A percentile compares a stretch with the other conserved stretches of the same genome.
phyloP scores from a whole-genome alignment of 2,113 vertebrate genomes.

The Urocynchramus pylzowi region DNA sequence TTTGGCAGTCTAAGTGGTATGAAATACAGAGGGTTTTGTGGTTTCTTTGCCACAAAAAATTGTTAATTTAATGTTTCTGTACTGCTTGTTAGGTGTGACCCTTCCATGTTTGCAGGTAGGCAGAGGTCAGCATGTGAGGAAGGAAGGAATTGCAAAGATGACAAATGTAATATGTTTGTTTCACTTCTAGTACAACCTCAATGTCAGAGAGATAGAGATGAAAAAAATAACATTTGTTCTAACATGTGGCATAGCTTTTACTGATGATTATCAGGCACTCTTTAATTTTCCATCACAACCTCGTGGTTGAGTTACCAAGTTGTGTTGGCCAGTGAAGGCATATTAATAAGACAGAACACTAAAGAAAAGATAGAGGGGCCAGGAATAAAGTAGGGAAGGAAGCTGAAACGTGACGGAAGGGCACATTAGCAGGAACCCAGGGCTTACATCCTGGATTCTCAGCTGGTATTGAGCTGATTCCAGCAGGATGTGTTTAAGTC shows the following conservation, averaged over 20 bases:
- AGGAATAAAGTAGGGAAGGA: constrained; percentile 44
- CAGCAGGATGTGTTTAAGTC: constrained; percentile 11
- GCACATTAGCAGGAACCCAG: constrained; percentile 19
- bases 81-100: not conserved
- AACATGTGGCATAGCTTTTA: not conserved
- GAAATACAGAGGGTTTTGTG: not conserved
- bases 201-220: not conserved
- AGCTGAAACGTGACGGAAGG: not conserved
- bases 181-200: not conserved
- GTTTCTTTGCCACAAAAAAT: not conserved
- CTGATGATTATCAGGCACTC: not conserved
- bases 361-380: not conserved
- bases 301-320: not conserved
- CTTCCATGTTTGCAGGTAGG: not conserved
- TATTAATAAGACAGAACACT: not conserved
- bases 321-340: not conserved
- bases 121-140: not conserved
- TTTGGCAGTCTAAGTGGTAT: not conserved
- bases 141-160: not conserved
- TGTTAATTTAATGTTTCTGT: not conserved
- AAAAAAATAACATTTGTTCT: constrained; percentile 5
- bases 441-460: constrained; percentile 27
- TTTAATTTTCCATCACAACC: not conserved
- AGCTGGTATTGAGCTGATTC: not conserved
- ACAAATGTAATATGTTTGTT: not conserved